These are phyloP conservation scores for Tenualosa thibaudeaui DNA, from an alignment of 2,797 vertebrate genomes.

Conservation along the genomic window DNA sequence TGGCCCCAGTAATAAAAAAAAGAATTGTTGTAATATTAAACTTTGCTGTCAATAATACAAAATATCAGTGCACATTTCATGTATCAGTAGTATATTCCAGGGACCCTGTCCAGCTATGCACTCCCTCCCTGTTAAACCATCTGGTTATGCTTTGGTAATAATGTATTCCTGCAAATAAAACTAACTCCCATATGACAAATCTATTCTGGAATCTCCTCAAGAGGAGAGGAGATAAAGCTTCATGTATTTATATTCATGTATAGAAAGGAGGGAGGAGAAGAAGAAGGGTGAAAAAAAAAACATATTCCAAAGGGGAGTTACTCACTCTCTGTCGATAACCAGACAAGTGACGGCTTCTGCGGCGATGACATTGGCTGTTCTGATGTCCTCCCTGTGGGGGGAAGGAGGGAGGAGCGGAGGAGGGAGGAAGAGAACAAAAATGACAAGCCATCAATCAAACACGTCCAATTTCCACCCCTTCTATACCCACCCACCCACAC, in stretches of 20 bases:
- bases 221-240: not conserved
- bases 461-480: not conserved
- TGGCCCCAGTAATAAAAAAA: not conserved
- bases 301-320: constrained; percentile 37
- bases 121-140: too few relatives aligned
- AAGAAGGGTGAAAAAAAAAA: not conserved
- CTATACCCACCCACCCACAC: not conserved
- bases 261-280: not conserved
- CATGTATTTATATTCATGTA: not conserved
- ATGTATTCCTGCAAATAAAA: not conserved
- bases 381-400: constrained; percentile 85
- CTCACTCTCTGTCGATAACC: constrained; percentile 98
- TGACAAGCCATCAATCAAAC: constrained; percentile 39
- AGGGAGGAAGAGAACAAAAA: constrained; percentile 43
- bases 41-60: too few relatives aligned
- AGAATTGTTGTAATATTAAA: not conserved
- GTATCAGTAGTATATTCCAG: too few relatives aligned
- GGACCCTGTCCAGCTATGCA: too few relatives aligned
- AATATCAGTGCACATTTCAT: too few relatives aligned
- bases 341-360: constrained; percentile 89
- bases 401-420: not conserved
- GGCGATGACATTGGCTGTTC: constrained; percentile 92
- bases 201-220: not conserved
- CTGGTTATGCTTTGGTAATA: not conserved
- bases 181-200: not conserved